These are phyloP conservation scores for Physocephala rufipes DNA, from an alignment of 2,888 invertebrate genomes.

Conservation along the genomic window DNA sequence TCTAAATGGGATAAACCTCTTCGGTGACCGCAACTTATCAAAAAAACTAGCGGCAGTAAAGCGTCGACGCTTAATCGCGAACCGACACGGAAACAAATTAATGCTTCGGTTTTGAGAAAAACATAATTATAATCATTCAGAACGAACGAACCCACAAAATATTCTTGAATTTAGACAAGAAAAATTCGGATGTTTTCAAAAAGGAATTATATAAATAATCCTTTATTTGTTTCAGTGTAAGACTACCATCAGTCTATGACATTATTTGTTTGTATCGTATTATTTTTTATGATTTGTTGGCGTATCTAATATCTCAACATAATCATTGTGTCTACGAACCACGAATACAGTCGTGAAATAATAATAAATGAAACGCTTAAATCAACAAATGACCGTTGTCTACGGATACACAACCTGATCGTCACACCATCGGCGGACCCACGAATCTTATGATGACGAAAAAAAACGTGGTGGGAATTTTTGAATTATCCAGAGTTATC, in stretches of 20 bases:
- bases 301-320: constrained; percentile 22
- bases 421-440: background rate
- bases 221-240: background rate
- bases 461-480: constrained; percentile 29
- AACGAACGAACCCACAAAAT: too few relatives aligned
- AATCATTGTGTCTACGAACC: background rate
- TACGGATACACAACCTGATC: too few relatives aligned
- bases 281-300: constrained; percentile 26
- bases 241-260: background rate
- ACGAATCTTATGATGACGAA: constrained; percentile 5
- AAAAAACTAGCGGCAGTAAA: constrained; percentile 15
- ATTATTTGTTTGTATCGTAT: constrained; percentile 6
- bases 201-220: constrained; percentile 9
- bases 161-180: too few relatives aligned
- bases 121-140: too few relatives aligned
- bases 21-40: constrained; percentile 24
- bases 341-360: background rate
- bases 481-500: constrained; percentile 11
- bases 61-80: background rate
- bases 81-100: background rate
- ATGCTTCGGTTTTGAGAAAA: background rate
- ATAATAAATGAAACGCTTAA: constrained; percentile 25
- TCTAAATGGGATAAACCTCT: constrained; percentile 29
- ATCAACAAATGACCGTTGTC: constrained; percentile 18
- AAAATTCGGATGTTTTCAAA: background rate